Percentiles rank a stretch among this genome's conserved stretches.
Evolutionary conservation across 2,113 vertebrate genomes (phyloP).

Genomic region (Macaca fascicularis): T2T-MFA8v1.1 NC_088395.1:131373001-131373500

Average conservation of each 20-base stretch:
- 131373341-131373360: slow-evolving; percentile 24
- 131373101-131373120: slow-evolving; percentile 30
- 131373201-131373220: slow-evolving; percentile 6
- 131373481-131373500: background rate
- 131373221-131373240: slow-evolving; percentile 2
- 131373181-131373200: background rate
- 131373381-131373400: slow-evolving; percentile 32
- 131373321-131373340: slow-evolving; percentile 7
- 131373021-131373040: slow-evolving; percentile 4
- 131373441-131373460: background rate
- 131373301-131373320: background rate
- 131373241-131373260: slow-evolving; percentile 19
- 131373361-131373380: slow-evolving; percentile 11
- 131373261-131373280: background rate
- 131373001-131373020: slow-evolving; percentile 19
- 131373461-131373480: background rate
- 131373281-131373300: slow-evolving; percentile 21
- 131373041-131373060: background rate
- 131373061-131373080: slow-evolving; percentile 45
- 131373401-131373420: slow-evolving; percentile 44
- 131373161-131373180: slow-evolving; percentile 25
- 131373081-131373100: slow-evolving; percentile 45
- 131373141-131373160: background rate
- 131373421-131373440: background rate
- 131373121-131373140: background rate